Percentiles rank a stretch among this genome's conserved stretches.
Conservation (phyloP, 2,888 invertebrate species). For the Laspeyria flexula region DNA sequence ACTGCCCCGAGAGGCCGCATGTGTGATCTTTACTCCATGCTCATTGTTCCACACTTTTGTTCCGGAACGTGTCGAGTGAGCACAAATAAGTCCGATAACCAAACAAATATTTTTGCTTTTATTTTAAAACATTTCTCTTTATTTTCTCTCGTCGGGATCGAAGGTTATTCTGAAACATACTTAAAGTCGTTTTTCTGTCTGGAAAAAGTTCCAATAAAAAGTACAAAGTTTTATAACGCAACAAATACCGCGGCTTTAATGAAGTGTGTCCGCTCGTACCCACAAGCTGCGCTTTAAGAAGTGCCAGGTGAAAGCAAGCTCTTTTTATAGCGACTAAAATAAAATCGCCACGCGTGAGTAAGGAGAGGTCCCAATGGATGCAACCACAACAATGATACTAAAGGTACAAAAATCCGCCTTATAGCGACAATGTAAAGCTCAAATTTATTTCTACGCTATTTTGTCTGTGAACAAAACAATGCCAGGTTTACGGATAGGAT, state of each 20-base stretch:
- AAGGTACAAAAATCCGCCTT: conserved; percentile 49
- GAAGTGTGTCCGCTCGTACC: conserved; percentile 62
- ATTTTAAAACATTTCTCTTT: conserved; percentile 30
- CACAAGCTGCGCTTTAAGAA: conserved; percentile 59
- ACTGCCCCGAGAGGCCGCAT: conserved; percentile 67
- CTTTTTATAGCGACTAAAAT: conserved; percentile 70
- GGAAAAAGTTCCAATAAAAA: conserved; percentile 35
- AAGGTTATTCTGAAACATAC: conserved; percentile 26
- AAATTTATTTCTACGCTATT: conserved; percentile 42
- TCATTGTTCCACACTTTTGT: conserved; percentile 66
- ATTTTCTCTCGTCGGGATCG: conserved; percentile 20
- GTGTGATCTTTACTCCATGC: conserved; percentile 69
- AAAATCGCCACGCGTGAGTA: conserved; percentile 70
- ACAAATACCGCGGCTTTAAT: conserved; percentile 57
- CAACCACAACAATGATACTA: conserved; percentile 53
- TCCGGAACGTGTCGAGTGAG: conserved; percentile 73
- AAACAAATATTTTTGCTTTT: conserved; percentile 40
- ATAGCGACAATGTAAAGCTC: conserved; percentile 46
- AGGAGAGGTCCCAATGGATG: conserved; percentile 61
- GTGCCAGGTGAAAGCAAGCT: conserved; percentile 66
- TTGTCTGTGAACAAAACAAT: conserved; percentile 62
- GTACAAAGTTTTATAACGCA: conserved; percentile 49
- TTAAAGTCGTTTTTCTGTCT: conserved; percentile 36
- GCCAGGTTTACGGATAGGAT: conserved; percentile 70
- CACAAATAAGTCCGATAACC: conserved; percentile 60